Base-by-base conservation (phyloP, 2,797 vertebrate species). In the Apogon talboti region DNA sequence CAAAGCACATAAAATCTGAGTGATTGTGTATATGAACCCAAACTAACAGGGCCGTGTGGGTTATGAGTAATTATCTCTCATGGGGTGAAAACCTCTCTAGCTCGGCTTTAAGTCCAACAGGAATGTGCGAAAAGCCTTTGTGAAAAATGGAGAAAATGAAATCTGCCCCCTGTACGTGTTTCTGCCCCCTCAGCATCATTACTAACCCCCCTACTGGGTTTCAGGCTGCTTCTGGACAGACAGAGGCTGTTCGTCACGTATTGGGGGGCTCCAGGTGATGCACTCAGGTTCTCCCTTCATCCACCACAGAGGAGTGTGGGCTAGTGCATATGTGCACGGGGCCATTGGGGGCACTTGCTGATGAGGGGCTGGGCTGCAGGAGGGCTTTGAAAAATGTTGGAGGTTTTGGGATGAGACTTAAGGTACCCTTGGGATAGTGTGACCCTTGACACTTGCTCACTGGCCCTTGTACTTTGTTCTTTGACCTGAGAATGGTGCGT, bases 321-420 rank as follows among this genome's bases (percentile, higher is more conserved):
- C 66, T 61, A 41, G 74, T 79, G 74, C 43, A 47, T 72, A 65
- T 78, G 66, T 78, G 79, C 68, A 71, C 19, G 13, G 78, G 89
- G 87, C 80, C 74, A 76, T 52, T 13, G 60, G 65, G 89, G 87
- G 54, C 78, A 71, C 68, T 69, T 51, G 30, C 80, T 91, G 90
- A 91, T 89, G 85, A 89, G 89, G 78, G 40, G 71, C 59, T 16
- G n/a, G 83, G 67, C 88, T 71, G 81, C 81, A 65, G 92, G 84
- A 79, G 89, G 91, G 56, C 85, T 91, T 88, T 89, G 88, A 88
- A 90, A 85, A 85, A 74, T 78, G 82, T 78, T 83, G 82, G 60
- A 82, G 85, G 83, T 90, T 90, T 89, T 44, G 50, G 85, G 86
- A 90, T 86, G 84, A 90, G 85, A 82, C 83, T 71, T 68, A 40